Conservation (phyloP, 2,888 invertebrate genomes). For the Lasioglossum zephyrum region DNA sequence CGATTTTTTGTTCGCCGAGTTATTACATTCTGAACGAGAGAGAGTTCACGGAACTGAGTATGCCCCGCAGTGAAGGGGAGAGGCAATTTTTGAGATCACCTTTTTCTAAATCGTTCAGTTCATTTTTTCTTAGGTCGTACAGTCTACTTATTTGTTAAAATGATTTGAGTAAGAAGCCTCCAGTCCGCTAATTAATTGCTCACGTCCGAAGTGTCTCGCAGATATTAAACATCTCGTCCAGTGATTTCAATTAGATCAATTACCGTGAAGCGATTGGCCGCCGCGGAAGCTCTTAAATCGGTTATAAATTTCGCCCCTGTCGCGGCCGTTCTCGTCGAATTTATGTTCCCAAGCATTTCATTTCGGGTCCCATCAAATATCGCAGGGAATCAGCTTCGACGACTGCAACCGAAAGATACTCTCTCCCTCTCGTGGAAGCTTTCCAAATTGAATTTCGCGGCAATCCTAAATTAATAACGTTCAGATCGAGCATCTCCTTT, state of each 20-base stretch:
- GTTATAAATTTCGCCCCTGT: not conserved
- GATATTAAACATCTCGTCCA: not conserved
- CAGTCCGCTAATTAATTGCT: not conserved
- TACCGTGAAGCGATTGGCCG: not conserved
- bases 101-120: too few relatives aligned
- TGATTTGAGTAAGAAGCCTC: too few relatives aligned
- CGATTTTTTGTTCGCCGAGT: too few relatives aligned
- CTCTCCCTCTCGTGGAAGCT: not conserved
- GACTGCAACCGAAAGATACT: not conserved
- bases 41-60: too few relatives aligned
- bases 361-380: conserved; percentile 7
- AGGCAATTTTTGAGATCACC: too few relatives aligned
- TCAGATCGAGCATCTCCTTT: not conserved
- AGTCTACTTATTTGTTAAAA: too few relatives aligned
- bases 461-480: not conserved
- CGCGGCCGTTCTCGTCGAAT: not conserved
- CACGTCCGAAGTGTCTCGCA: not conserved
- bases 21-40: too few relatives aligned
- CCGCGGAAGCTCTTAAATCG: not conserved
- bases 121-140: too few relatives aligned
- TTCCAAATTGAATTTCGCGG: not conserved
- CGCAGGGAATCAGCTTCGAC: not conserved
- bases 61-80: too few relatives aligned
- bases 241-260: conserved; percentile 1
- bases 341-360: conserved; percentile 2